Conservation (phyloP, 2,113 vertebrate species). For the Proterorhinus semilunaris region DNA sequence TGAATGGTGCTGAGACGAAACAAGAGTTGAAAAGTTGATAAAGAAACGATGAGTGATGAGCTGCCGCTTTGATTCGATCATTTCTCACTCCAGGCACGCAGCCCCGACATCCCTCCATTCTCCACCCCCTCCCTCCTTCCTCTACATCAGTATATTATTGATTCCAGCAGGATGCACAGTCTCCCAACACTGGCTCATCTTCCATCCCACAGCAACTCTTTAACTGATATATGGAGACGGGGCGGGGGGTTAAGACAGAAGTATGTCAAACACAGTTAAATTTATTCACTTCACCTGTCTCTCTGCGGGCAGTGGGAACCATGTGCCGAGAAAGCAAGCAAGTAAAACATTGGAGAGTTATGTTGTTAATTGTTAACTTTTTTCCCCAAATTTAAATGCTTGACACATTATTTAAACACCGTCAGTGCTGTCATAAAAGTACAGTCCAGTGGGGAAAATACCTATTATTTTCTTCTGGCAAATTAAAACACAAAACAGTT, state of each 20-base stretch:
- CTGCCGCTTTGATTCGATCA: conserved; percentile 53
- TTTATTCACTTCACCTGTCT: conserved; percentile 3
- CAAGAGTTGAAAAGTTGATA: not conserved
- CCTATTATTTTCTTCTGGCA: not conserved
- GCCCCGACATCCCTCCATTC: conserved; percentile 17
- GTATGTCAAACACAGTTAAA: conserved; percentile 18
- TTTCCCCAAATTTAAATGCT: too few species aligned
- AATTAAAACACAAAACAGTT: not conserved
- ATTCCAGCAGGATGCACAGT: conserved; percentile 51
- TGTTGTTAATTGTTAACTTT: not conserved
- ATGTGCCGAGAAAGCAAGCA: too few species aligned
- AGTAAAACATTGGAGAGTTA: not conserved
- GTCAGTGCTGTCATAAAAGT: not conserved
- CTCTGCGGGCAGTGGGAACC: not conserved
- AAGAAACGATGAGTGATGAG: conserved; percentile 15
- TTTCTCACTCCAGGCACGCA: conserved; percentile 55
- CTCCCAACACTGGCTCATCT: conserved; percentile 49
- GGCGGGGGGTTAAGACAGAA: conserved; percentile 9
- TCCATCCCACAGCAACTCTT: conserved; percentile 56
- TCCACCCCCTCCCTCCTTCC: conserved; percentile 25
- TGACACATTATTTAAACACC: too few species aligned
- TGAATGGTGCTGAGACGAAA: not conserved
- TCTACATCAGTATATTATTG: conserved; percentile 61
- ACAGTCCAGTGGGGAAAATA: not conserved
- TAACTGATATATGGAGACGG: conserved; percentile 31